These are phyloP conservation scores for Cephus nigrinus DNA, from an alignment of 2,888 invertebrate genomes.

Conservation along the genomic window DNA sequence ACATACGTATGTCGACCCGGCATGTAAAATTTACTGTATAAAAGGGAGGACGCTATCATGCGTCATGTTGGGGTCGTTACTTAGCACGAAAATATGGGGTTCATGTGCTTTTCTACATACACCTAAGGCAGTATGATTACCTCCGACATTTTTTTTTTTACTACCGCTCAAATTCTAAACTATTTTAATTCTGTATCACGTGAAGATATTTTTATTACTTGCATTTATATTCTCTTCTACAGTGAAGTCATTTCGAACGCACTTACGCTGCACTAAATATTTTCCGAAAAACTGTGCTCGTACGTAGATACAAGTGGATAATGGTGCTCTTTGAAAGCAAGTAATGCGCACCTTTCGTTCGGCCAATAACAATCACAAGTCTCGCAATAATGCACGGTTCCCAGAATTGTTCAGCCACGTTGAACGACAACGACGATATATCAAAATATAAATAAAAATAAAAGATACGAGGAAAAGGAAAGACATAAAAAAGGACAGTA, in stretches of 20 bases:
- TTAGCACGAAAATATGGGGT: not conserved
- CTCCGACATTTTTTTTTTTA: not conserved
- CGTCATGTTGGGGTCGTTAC: not conserved
- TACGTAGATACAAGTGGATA: not conserved
- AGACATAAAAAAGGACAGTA: not conserved
- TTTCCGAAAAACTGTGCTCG: not conserved
- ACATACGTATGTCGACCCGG: not conserved
- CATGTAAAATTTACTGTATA: not conserved
- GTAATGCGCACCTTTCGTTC: not conserved
- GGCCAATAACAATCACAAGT: not conserved
- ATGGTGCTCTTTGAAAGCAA: not conserved
- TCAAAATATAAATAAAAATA: not conserved
- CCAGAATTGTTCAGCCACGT: not conserved
- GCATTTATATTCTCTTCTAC: not conserved
- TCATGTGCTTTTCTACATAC: not conserved
- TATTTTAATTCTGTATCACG: not conserved
- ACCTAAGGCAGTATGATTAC: not conserved
- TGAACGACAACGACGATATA: not conserved
- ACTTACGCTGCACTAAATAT: not conserved
- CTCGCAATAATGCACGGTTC: not conserved
- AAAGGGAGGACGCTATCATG: not conserved
- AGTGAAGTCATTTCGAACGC: not conserved
- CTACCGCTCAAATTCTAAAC: not conserved
- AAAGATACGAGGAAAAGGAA: no score
- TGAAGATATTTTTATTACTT: not conserved